Evolutionary conservation across 2,797 vertebrate genomes (phyloP).

Genomic region (Lagorchestes hirsutus): DNA sequence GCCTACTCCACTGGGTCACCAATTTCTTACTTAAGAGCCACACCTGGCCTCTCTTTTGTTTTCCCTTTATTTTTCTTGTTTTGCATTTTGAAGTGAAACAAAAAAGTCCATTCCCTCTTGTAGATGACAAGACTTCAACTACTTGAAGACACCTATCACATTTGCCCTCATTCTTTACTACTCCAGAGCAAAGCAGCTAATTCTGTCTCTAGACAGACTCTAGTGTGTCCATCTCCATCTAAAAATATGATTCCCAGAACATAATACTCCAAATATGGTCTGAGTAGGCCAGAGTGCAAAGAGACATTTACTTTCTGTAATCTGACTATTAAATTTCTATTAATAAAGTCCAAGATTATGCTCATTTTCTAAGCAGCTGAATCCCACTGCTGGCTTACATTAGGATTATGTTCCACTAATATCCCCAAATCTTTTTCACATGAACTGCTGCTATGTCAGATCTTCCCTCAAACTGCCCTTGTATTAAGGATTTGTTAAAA

Average conservation of each 20-base stretch:
- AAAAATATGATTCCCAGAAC: neutral
- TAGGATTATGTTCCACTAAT: neutral
- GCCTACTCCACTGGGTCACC: neutral
- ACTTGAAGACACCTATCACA: neutral
- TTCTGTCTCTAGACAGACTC: neutral
- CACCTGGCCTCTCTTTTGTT: neutral
- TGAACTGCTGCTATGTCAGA: neutral
- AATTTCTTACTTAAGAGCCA: neutral
- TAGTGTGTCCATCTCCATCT: neutral
- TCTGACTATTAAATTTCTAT: neutral
- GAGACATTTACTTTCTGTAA: neutral
- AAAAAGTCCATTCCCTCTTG: neutral
- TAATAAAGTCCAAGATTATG: neutral
- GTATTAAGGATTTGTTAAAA: neutral
- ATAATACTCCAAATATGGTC: neutral
- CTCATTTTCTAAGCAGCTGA: neutral
- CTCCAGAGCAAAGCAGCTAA: neutral
- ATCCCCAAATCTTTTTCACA: neutral
- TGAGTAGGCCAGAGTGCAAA: neutral
- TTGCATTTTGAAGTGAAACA: neutral
- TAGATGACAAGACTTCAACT: neutral
- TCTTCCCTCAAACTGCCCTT: neutral
- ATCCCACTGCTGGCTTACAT: neutral
- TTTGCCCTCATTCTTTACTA: neutral
- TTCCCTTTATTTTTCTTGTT: neutral